Percentiles rank a stretch among this genome's conserved stretches.
Conservation (phyloP, 2,797 vertebrate genomes). For the Bovichtus variegatus region DNA sequence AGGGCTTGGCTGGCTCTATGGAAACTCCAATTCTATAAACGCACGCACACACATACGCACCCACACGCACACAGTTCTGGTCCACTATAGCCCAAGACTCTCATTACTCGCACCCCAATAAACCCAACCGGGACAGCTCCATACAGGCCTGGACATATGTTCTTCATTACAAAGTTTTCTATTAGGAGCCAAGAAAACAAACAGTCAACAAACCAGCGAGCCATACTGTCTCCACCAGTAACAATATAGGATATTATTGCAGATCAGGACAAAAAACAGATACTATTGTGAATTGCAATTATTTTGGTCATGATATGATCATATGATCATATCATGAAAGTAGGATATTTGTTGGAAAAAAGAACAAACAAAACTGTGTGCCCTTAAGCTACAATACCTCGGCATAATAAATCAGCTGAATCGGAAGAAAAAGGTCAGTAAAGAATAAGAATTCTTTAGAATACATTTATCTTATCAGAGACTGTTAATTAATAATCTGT, state of each 20-base stretch:
- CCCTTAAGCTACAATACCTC: background rate
- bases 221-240: background rate
- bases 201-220: background rate
- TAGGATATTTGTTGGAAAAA: too few species aligned
- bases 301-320: too few species aligned
- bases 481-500: background rate
- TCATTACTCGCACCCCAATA: constrained; percentile 63
- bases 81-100: constrained; percentile 57
- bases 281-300: too few species aligned
- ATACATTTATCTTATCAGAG: too few species aligned
- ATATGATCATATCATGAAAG: too few species aligned
- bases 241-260: too few species aligned
- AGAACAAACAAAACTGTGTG: too few species aligned
- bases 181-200: constrained; percentile 28
- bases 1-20: constrained; percentile 69
- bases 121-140: constrained; percentile 54
- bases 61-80: constrained; percentile 51
- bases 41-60: constrained; percentile 25
- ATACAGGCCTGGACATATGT: constrained; percentile 62
- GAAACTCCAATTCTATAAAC: constrained; percentile 77
- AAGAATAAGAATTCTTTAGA: background rate
- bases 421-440: background rate
- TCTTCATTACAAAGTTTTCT: constrained; percentile 54
- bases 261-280: too few species aligned
- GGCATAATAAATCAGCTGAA: background rate